Evolutionary conservation across 2,797 vertebrate genomes (phyloP).

Genomic region (Danio albolineatus): DNA sequence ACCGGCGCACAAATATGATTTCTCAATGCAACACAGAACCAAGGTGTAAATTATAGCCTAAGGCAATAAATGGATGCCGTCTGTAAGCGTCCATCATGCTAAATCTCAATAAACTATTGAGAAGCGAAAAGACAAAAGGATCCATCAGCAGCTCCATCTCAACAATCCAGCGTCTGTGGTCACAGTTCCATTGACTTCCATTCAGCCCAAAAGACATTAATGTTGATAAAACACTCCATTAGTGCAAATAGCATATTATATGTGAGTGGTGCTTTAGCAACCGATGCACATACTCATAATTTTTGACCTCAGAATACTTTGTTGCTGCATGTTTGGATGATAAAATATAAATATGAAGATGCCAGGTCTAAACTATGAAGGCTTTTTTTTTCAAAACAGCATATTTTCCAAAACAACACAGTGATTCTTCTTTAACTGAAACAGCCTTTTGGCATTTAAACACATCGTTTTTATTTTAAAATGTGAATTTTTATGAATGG

Average conservation of each 20-base stretch:
- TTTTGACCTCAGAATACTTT: constrained; percentile 6
- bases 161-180: constrained; percentile 27
- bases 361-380: neutral
- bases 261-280: constrained; percentile 23
- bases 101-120: constrained; percentile 35
- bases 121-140: constrained; percentile 9
- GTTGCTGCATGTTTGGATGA: constrained; percentile 12
- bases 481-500: constrained; percentile 24
- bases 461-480: neutral
- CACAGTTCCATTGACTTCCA: constrained; percentile 33
- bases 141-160: constrained; percentile 22
- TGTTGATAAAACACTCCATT: constrained; percentile 37
- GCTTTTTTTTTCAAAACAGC: neutral
- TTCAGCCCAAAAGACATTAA: constrained; percentile 17
- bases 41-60: constrained; percentile 57
- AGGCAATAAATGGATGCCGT: constrained; percentile 51
- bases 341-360: neutral
- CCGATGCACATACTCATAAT: neutral
- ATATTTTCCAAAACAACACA: too few relatives aligned
- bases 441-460: constrained; percentile 15
- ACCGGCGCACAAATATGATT: constrained; percentile 56
- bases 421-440: neutral
- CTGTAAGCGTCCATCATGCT: constrained; percentile 37
- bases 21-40: constrained; percentile 51
- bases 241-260: constrained; percentile 27